Conservation (phyloP, 1,140 invertebrate genomes). For the Ctenoplectra terminalis region DNA sequence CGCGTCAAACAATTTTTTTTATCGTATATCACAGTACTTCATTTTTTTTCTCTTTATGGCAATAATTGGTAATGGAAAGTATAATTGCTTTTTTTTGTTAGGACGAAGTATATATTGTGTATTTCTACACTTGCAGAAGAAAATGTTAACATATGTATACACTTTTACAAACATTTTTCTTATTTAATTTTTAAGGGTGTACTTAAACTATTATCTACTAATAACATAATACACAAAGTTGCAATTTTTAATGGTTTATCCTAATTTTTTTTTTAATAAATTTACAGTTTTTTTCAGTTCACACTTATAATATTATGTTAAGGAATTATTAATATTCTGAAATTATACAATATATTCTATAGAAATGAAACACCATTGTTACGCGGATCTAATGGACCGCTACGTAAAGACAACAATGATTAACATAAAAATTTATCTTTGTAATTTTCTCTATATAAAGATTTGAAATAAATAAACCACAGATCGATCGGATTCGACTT, state of each 20-base stretch:
- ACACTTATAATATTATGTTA: constrained; percentile 13
- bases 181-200: neutral
- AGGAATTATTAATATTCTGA: neutral
- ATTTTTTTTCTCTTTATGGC: neutral
- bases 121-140: neutral
- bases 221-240: neutral
- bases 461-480: constrained; percentile 23
- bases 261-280: too few relatives aligned
- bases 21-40: neutral
- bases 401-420: constrained; percentile 17
- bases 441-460: neutral
- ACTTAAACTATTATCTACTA: neutral
- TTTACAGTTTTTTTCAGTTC: constrained; percentile 28
- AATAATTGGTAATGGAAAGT: neutral
- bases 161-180: neutral
- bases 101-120: neutral
- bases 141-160: neutral
- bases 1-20: neutral
- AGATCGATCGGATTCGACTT: neutral
- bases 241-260: neutral
- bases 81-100: neutral
- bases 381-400: neutral
- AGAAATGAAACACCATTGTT: constrained; percentile 11
- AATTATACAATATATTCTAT: constrained; percentile 8
- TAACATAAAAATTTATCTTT: constrained; percentile 4